These are phyloP conservation scores for Ageneiosus marmoratus DNA, from an alignment of 2,113 vertebrate species.

Conservation along the genomic window DNA sequence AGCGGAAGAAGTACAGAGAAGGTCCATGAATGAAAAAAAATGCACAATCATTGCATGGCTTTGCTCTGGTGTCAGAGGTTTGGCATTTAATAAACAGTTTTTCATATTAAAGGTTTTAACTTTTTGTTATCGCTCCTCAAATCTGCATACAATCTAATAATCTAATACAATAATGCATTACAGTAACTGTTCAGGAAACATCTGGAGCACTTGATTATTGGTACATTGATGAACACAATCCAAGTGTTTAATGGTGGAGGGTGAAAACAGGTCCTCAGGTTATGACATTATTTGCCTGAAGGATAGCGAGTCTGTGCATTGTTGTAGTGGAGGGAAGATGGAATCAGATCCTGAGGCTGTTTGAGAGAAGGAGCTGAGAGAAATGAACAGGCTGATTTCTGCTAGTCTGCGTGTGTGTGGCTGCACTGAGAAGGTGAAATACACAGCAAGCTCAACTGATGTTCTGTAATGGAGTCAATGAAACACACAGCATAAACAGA, in stretches of 20 bases:
- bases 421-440: conserved; percentile 26
- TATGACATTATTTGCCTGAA: not conserved
- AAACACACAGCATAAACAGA: not conserved
- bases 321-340: conserved; percentile 11
- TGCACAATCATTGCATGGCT: not conserved
- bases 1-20: conserved; percentile 12
- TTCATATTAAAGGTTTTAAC: not conserved
- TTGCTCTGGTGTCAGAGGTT: not conserved
- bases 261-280: not conserved
- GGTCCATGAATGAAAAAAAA: not conserved
- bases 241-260: not conserved
- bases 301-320: conserved; percentile 9
- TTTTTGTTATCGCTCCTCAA: not conserved
- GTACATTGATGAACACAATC: not conserved
- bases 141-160: not conserved
- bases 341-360: conserved; percentile 26
- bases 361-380: conserved; percentile 21
- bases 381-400: conserved; percentile 44
- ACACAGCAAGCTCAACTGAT: conserved; percentile 33
- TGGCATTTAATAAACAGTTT: not conserved
- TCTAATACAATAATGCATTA: too few species aligned
- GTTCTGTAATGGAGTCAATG: conserved; percentile 25
- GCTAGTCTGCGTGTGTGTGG: conserved; percentile 44
- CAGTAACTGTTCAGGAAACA: not conserved
- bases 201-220: not conserved